A percentile compares a stretch with the other conserved stretches of the same genome.
Evolutionary conservation across 2,797 vertebrate species (phyloP).

Genomic region (Allobates femoralis): DNA sequence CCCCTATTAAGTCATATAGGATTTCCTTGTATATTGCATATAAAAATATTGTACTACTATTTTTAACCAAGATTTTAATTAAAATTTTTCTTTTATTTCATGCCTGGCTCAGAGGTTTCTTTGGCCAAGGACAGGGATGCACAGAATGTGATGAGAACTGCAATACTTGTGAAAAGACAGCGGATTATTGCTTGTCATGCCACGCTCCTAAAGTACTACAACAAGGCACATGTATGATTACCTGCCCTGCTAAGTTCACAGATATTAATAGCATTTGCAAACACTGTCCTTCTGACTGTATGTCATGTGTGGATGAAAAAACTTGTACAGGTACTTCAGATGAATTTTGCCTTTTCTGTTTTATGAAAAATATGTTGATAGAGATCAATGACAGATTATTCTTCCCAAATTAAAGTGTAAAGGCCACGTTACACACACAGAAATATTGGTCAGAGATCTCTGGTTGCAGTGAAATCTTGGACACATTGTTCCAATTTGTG

Average conservation of each 20-base stretch:
- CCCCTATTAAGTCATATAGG: no score
- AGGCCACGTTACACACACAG: no score
- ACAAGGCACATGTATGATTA: conserved; percentile 73
- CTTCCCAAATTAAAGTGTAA: no score
- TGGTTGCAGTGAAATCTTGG: no score
- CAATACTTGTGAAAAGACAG: conserved; percentile 76
- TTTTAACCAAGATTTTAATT: not conserved
- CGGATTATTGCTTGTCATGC: conserved; percentile 83
- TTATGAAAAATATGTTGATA: not conserved
- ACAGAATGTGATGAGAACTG: conserved; percentile 79
- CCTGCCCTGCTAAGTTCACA: conserved; percentile 81
- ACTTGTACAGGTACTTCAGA: conserved; percentile 81
- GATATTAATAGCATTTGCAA: conserved; percentile 76
- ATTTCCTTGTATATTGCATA: no score
- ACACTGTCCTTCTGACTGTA: conserved; percentile 82
- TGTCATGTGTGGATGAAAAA: conserved; percentile 77
- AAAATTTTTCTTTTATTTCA: not conserved
- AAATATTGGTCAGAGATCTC: no score
- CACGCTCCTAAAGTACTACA: conserved; percentile 74
- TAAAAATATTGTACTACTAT: no score
- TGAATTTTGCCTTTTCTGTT: not conserved
- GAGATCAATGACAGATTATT: not conserved
- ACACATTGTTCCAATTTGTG: no score
- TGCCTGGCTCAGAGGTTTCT: conserved; percentile 80
- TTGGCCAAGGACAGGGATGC: conserved; percentile 69